Conservation (phyloP, 2,797 vertebrate species). For the Nothura maculosa region DNA sequence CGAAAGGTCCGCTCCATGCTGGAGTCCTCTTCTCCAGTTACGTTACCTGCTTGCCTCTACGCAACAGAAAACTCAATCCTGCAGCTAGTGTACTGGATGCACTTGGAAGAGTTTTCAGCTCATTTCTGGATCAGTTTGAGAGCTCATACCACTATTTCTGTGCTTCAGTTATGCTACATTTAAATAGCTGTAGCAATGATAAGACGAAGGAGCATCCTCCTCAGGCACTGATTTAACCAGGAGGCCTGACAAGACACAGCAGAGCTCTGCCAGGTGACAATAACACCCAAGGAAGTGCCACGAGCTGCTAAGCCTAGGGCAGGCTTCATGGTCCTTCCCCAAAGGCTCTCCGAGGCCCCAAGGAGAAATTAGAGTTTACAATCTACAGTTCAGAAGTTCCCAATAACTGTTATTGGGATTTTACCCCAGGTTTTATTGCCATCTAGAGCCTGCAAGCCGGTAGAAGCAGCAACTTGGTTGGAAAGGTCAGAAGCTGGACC, state of each 20-base stretch:
- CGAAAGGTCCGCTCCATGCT: background rate
- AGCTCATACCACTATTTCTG: background rate
- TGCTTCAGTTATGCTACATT: background rate
- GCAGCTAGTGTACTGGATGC: background rate
- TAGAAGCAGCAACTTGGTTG: background rate
- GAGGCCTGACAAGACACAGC: rapidly evolving
- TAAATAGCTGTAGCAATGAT: background rate
- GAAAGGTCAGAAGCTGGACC: constrained; percentile 18
- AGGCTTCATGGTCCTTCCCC: background rate
- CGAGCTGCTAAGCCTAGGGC: background rate
- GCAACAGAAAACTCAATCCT: background rate
- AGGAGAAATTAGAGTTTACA: background rate
- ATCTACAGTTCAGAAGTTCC: background rate
- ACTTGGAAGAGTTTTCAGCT: background rate
- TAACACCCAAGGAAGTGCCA: rapidly evolving
- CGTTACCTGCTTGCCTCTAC: background rate
- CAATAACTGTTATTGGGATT: background rate
- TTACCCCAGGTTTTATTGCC: constrained; percentile 45
- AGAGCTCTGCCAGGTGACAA: background rate
- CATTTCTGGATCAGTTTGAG: background rate
- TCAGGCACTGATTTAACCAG: background rate
- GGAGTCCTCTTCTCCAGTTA: background rate
- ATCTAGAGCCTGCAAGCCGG: constrained; percentile 27
- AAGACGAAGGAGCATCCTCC: background rate
- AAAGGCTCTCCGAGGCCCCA: background rate